Evolutionary conservation across 2,113 vertebrate species (phyloP).

Genomic region (Haplochromis burtoni): DNA sequence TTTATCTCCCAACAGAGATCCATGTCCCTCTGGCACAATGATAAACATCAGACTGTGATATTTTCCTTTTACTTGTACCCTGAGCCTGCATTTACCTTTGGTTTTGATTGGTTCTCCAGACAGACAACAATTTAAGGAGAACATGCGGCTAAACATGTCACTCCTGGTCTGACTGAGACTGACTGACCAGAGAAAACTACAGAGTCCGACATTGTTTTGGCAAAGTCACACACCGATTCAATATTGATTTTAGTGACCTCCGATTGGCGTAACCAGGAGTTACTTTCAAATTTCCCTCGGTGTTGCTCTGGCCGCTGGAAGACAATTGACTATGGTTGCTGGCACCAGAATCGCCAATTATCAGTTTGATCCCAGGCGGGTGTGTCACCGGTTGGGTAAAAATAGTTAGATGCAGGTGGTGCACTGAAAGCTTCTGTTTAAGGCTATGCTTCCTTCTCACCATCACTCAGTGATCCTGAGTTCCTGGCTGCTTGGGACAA

Average conservation of each 20-base stretch:
- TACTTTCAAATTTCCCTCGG: not conserved
- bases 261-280: not conserved
- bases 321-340: not conserved
- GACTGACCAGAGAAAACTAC: not conserved
- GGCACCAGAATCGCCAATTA: not conserved
- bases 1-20: no score
- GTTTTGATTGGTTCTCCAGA: no score
- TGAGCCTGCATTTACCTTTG: no score
- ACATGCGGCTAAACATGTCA: not conserved
- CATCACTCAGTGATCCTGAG: not conserved
- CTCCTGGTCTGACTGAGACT: not conserved
- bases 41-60: no score
- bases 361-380: not conserved
- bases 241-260: not conserved
- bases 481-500: not conserved
- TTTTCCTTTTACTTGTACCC: no score
- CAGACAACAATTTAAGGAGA: no score
- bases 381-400: not conserved
- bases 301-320: not conserved
- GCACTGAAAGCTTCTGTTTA: not conserved
- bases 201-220: not conserved
- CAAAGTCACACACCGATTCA: not conserved
- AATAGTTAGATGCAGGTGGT: not conserved
- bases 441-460: not conserved
- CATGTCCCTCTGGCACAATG: no score